phyloP scores from a whole-genome alignment of 2,797 vertebrate genomes.

The Pseudocheirus occidentalis region DNA sequence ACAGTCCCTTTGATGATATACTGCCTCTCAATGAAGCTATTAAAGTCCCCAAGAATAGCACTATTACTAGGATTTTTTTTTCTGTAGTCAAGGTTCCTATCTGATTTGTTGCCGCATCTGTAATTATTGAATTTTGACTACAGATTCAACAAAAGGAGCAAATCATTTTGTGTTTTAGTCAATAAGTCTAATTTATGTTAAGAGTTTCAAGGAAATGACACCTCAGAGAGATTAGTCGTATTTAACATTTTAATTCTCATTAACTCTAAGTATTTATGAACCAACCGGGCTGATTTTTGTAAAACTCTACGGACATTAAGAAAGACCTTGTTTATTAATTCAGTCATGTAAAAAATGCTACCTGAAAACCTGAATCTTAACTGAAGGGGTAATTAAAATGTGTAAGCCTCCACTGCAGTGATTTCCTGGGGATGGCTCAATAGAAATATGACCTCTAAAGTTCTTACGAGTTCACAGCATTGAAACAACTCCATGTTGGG shows the following conservation, averaged over 20 bases:
- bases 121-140: constrained; percentile 56
- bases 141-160: constrained; percentile 47
- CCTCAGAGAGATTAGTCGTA: constrained; percentile 34
- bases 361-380: constrained; percentile 58
- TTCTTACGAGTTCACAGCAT: constrained; percentile 53
- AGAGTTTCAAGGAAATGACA: constrained; percentile 37
- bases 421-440: constrained; percentile 62
- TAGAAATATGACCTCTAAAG: constrained; percentile 27
- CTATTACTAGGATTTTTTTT: constrained; percentile 43
- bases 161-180: constrained; percentile 57
- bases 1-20: constrained; percentile 3
- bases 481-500: constrained; percentile 35
- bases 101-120: constrained; percentile 43
- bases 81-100: constrained; percentile 44
- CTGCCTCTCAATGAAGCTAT: constrained; percentile 32
- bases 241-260: constrained; percentile 25
- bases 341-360: not conserved
- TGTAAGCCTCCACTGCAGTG: not conserved
- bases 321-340: constrained; percentile 39
- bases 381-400: constrained; percentile 73
- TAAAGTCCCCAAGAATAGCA: constrained; percentile 43
- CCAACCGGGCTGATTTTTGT: constrained; percentile 35
- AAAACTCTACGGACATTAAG: not conserved
- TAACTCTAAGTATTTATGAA: constrained; percentile 55
- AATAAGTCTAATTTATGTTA: constrained; percentile 50